These are phyloP conservation scores for Arvicanthis niloticus DNA, from an alignment of 2,113 vertebrate genomes.

Conservation along the genomic window DNA sequence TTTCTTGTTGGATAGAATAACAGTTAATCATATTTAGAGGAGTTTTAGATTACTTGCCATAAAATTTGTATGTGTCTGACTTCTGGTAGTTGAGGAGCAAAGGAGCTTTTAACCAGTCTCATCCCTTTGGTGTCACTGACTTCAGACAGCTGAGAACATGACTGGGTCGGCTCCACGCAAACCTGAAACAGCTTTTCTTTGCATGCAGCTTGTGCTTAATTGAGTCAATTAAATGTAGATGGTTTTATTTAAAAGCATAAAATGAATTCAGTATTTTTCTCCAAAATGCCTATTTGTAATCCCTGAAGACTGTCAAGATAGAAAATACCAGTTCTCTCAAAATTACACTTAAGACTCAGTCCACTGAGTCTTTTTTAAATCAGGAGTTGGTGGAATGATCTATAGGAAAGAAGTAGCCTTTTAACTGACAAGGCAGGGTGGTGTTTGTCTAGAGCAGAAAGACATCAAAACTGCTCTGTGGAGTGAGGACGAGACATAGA, in stretches of 20 bases:
- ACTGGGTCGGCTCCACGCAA: constrained; percentile 6
- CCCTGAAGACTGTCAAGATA: constrained; percentile 30
- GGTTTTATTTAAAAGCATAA: constrained; percentile 67
- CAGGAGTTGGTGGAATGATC: constrained; percentile 10
- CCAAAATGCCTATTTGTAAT: not conserved
- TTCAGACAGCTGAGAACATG: constrained; percentile 46
- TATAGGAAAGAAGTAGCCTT: not conserved
- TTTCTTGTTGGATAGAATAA: constrained; percentile 89
- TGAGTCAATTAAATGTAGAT: constrained; percentile 58
- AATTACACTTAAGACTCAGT: not conserved
- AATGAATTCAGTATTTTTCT: constrained; percentile 66
- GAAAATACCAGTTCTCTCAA: not conserved
- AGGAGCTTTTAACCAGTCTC: constrained; percentile 73
- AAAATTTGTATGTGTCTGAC: constrained; percentile 89
- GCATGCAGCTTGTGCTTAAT: constrained; percentile 58
- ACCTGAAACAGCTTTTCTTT: constrained; percentile 56
- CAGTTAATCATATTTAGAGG: constrained; percentile 86
- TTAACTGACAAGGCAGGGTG: not conserved
- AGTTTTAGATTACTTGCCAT: constrained; percentile 89
- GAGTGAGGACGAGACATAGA: not conserved
- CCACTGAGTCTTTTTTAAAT: constrained; percentile 56
- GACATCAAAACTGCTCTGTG: not conserved
- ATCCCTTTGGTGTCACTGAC: constrained; percentile 55
- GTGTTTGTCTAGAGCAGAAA: not conserved
- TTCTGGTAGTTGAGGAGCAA: constrained; percentile 80